Base-by-base conservation (phyloP, 2,797 vertebrate species). In the Tolypeutes matacus region DNA sequence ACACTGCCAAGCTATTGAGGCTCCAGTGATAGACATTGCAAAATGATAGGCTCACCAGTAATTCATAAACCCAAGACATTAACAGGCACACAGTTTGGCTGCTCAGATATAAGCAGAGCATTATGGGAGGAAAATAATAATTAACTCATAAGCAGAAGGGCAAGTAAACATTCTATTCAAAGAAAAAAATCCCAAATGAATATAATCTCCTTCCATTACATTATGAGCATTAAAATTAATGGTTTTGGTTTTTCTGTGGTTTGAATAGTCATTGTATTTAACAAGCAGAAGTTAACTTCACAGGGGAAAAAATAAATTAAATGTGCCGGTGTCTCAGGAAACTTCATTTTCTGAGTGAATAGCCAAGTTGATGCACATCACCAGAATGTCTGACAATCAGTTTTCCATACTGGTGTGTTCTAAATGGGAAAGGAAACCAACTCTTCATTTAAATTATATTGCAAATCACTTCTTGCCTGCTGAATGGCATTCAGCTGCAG, bases 391-490 rank as follows among this genome's bases (percentile, higher is more conserved):
- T 97, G 96, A 97, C 97, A 97, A 97, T 97, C 97, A 78, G 86
- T 96, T 98, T 98, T 97, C 91, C 95, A 92, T 1, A 0, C 81
- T 94, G 46, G 96, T 97, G 94, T 97, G 96, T 96, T 97, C 89
- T 97, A 98, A 98, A 96, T 95, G 96, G 93, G 78, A 97, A 97
- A 97, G 94, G 96, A 98, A 97, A 94, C 96, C 95, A 97, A 98
- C 93, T 96, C 97, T 97, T 98, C 96, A 97, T 97, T 80, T 96
- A 94, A 96, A 92, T 98, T 97, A 97, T 88, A 64, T 98, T 98
- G 98, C 98, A 97, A 97, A 98, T 98, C 60, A 2, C 70, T 98
- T 97, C 90, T 97, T 96, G 97, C 97, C 96, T 96, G 95, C 96
- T 95, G 96, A 95, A 97, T 88, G 93, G 65, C 94, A 96, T 96